Percentiles rank a stretch among this genome's conserved stretches.
Conservation (phyloP, 1,140 invertebrate species). For the Zaprionus inermis region DNA sequence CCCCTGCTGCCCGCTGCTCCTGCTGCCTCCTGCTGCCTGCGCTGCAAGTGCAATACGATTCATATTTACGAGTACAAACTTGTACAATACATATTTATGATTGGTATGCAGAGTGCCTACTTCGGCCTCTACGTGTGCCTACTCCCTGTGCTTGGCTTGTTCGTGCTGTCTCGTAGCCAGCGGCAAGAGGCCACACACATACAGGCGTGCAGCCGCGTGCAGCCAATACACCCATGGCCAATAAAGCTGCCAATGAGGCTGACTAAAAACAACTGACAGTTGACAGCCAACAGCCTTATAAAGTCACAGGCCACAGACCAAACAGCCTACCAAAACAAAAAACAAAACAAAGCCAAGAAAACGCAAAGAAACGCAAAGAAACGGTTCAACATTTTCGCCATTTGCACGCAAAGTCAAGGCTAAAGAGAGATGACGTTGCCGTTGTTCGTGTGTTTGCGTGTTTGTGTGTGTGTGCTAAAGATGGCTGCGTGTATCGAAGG, state of each 20-base stretch:
- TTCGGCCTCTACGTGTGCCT: neutral
- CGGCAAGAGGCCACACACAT: slow-evolving; percentile 54
- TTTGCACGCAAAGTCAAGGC: slow-evolving; percentile 64
- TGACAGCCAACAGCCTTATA: slow-evolving; percentile 72
- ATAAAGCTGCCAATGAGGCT: slow-evolving; percentile 78
- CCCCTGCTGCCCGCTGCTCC: neutral
- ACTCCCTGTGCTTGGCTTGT: neutral
- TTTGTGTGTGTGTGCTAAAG: neutral
- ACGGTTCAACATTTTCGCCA: slow-evolving; percentile 63
- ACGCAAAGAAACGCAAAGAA: slow-evolving; percentile 15
- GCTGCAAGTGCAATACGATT: slow-evolving; percentile 71
- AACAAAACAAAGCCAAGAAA: slow-evolving; percentile 4
- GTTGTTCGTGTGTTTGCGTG: neutral
- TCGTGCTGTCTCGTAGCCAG: slow-evolving; percentile 30
- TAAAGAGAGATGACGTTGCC: slow-evolving; percentile 20
- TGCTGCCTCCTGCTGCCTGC: neutral
- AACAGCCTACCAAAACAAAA: slow-evolving; percentile 19
- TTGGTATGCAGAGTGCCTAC: slow-evolving; percentile 60
- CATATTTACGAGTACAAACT: slow-evolving; percentile 66
- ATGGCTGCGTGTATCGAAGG: neutral
- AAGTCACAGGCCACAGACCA: slow-evolving; percentile 66
- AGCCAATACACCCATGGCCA: slow-evolving; percentile 37
- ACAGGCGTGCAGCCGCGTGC: slow-evolving; percentile 8
- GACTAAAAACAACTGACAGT: slow-evolving; percentile 67
- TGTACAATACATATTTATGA: slow-evolving; percentile 59